Evolutionary conservation across 2,888 invertebrate species (phyloP).

Genomic region (Athetis lepigone): DNA sequence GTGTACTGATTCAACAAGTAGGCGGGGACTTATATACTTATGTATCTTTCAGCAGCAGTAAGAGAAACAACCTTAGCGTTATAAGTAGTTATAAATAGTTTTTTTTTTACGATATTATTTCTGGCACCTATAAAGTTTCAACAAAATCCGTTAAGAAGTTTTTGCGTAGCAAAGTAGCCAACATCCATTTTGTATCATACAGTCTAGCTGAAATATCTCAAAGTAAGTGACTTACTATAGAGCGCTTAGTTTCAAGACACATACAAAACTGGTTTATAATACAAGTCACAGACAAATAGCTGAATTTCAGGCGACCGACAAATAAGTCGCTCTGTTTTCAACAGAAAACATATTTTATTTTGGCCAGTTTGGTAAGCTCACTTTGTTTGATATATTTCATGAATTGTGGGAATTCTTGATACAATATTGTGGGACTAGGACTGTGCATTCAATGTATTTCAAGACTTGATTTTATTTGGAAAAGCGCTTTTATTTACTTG

Average conservation of each 20-base stretch:
- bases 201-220: not conserved
- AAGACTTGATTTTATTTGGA: constrained; percentile 1
- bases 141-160: too few relatives aligned
- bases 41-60: too few relatives aligned
- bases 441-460: constrained; percentile 2
- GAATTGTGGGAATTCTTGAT: constrained; percentile 34
- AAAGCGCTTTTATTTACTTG: not conserved
- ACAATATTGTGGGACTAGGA: constrained; percentile 19
- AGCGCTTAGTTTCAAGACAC: constrained; percentile 23
- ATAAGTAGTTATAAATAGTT: too few relatives aligned
- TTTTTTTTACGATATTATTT: too few relatives aligned
- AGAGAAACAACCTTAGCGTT: too few relatives aligned
- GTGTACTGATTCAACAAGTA: too few relatives aligned
- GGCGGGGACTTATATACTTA: too few relatives aligned
- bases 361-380: constrained; percentile 1
- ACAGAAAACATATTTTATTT: constrained; percentile 46
- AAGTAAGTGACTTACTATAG: not conserved
- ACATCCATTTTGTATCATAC: too few relatives aligned
- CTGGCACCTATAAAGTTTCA: too few relatives aligned
- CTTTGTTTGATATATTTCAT: constrained; percentile 18
- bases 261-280: not conserved
- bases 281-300: constrained; percentile 21
- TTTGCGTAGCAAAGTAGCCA: too few relatives aligned
- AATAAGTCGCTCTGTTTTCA: constrained; percentile 37
- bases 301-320: constrained; percentile 12